Base-by-base conservation (phyloP, 2,888 invertebrate genomes). In the Agriopis leucophaearia region DNA sequence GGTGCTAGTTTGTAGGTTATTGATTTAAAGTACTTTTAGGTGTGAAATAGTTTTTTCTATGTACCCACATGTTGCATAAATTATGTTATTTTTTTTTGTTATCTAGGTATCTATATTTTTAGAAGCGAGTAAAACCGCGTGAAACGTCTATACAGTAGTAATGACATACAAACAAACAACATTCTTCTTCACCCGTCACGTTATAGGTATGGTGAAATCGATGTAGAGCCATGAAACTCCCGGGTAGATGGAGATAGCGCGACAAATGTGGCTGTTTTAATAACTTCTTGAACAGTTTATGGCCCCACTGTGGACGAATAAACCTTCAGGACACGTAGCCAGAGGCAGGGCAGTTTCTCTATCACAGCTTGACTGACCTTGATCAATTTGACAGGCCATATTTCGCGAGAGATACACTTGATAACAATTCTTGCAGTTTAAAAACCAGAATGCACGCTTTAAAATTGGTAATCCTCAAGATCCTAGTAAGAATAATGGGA, bases 261-360 rank as follows among this genome's bases (percentile, higher is more conserved):
- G 59, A 57, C 27, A 38, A 62, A 59, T 59, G 62, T 54, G 54
- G n/a, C 44, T 13, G 58, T 38, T 64, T 56, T 68, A 64, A 68
- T 70, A 68, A 61, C 70, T 64, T 60, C 62, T 62, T 54, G 57
- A 64, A 38, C 57, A 50, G 48, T 70, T 72, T 70, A 72, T 70
- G 64, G 55, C 38, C 18, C 45, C 4, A 35, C 51, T 10, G 36
- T 36, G 45, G 44, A 54, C 18, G 10, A 54, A 54, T 45, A 36
- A 7, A 35, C 8, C 13, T 12, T 0, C 1, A 0, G 48, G 58
- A 58, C 48, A 8, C 13, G 57, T 55, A 51, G 8, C 13, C 42
- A 42, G 42, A 42, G 38, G 2, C 10, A 10, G 10, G 38, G 13
- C 42, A 42, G 42, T 13, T 5, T 9, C 12, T 10, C 5, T 10